Conservation (phyloP, 2,113 vertebrate genomes). For the Polypterus bichir region DNA sequence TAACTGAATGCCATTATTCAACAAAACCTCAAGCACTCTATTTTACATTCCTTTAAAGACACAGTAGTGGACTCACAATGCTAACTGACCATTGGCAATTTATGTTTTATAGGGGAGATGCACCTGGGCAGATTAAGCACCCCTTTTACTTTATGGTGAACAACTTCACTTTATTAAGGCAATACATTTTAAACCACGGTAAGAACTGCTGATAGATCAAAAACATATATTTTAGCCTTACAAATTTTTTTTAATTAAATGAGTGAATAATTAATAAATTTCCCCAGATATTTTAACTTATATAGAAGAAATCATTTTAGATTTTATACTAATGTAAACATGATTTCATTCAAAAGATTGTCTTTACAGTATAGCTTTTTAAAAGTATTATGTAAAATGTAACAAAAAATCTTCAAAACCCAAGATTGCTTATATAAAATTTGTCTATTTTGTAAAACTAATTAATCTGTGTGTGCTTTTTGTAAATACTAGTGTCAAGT, state of each 20-base stretch:
- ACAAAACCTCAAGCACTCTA: constrained; percentile 28
- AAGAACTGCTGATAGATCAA: neutral
- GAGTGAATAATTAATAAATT: neutral
- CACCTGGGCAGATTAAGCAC: neutral
- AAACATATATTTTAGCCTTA: constrained; percentile 12
- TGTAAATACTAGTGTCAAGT: constrained; percentile 9
- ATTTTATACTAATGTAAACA: constrained; percentile 57
- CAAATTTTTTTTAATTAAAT: constrained; percentile 11
- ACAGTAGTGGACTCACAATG: constrained; percentile 54
- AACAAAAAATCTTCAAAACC: constrained; percentile 29
- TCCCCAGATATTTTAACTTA: too few species aligned
- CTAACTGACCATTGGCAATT: constrained; percentile 22
- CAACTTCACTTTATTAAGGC: constrained; percentile 45
- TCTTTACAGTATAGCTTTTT: constrained; percentile 64
- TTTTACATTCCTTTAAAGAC: constrained; percentile 55
- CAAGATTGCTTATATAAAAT: constrained; percentile 27
- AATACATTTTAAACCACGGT: constrained; percentile 35
- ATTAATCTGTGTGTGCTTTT: constrained; percentile 40
- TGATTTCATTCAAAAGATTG: constrained; percentile 57
- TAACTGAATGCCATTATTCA: constrained; percentile 30
- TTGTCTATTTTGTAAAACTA: constrained; percentile 32
- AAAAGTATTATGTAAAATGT: constrained; percentile 50
- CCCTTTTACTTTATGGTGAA: neutral
- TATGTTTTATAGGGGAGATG: neutral
- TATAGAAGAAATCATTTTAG: constrained; percentile 26